Evolutionary conservation across 1,140 invertebrate genomes (phyloP).

Genomic region (Aleiodes sp.): DNA sequence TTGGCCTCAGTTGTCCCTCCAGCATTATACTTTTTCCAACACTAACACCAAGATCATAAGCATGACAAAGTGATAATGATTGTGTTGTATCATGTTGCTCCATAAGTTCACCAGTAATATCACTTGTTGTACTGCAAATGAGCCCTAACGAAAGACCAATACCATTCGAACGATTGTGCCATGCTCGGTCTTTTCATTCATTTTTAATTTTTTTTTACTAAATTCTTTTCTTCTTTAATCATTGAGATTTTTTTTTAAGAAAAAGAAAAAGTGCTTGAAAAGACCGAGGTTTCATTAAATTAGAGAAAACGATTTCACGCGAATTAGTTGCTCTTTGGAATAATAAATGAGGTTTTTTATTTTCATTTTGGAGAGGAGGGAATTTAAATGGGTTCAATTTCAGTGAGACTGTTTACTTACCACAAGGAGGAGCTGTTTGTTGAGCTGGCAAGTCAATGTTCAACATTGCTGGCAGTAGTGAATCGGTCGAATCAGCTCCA

Average conservation of each 20-base stretch:
- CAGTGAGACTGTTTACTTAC: slow-evolving; percentile 36
- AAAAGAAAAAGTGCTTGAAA: neutral
- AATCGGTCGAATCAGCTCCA: slow-evolving; percentile 44
- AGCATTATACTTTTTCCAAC: slow-evolving; percentile 36
- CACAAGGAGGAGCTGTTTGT: slow-evolving; percentile 45
- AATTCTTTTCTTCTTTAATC: neutral
- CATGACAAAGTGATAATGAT: slow-evolving; percentile 39
- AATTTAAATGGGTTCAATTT: neutral
- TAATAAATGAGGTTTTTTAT: neutral
- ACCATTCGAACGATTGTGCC: slow-evolving; percentile 35
- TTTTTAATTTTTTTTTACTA: slow-evolving; percentile 24
- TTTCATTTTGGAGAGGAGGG: neutral
- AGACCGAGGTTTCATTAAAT: neutral
- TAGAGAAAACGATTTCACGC: too few species aligned
- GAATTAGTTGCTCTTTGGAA: neutral
- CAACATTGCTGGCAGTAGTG: slow-evolving; percentile 55
- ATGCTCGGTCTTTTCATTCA: slow-evolving; percentile 12
- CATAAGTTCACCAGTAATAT: slow-evolving; percentile 50
- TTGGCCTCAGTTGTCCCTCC: slow-evolving; percentile 40
- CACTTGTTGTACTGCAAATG: slow-evolving; percentile 53
- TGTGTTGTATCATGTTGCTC: slow-evolving; percentile 51
- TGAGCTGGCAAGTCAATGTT: slow-evolving; percentile 54
- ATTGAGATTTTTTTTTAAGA: neutral
- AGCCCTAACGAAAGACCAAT: slow-evolving; percentile 50
- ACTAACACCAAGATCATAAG: slow-evolving; percentile 17